Conservation (phyloP, 2,113 vertebrate genomes). For the Thermophis baileyi region DNA sequence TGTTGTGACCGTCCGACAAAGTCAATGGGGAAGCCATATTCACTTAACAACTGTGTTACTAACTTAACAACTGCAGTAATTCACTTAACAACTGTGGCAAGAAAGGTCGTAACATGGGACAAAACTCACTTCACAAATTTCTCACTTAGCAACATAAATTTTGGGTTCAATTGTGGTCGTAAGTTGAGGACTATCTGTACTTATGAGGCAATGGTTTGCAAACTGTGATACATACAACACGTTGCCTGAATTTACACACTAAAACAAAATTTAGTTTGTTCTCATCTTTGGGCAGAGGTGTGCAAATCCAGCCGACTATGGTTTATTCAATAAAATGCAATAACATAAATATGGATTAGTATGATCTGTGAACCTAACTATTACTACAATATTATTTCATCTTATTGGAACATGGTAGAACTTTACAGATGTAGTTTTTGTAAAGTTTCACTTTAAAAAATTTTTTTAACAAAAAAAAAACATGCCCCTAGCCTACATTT, state of each 20-base stretch:
- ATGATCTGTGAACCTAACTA: neutral
- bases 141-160: no score
- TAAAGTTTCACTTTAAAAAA: neutral
- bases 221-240: neutral
- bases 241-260: constrained; percentile 4
- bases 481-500: neutral
- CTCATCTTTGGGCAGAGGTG: neutral
- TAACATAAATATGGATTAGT: neutral
- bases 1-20: no score
- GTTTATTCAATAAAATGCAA: neutral
- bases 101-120: no score
- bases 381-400: neutral
- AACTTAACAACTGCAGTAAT: no score
- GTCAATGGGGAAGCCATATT: no score
- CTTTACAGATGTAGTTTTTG: neutral
- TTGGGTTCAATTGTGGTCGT: no score
- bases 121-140: no score
- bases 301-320: neutral
- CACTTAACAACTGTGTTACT: no score
- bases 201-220: neutral
- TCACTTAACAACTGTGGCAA: no score
- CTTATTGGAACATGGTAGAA: neutral
- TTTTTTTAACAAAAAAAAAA: neutral
- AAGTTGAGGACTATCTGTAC: neutral
- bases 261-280: neutral